These are phyloP conservation scores for Hydropsyche betteni DNA, from an alignment of 2,888 invertebrate genomes.

Conservation along the genomic window DNA sequence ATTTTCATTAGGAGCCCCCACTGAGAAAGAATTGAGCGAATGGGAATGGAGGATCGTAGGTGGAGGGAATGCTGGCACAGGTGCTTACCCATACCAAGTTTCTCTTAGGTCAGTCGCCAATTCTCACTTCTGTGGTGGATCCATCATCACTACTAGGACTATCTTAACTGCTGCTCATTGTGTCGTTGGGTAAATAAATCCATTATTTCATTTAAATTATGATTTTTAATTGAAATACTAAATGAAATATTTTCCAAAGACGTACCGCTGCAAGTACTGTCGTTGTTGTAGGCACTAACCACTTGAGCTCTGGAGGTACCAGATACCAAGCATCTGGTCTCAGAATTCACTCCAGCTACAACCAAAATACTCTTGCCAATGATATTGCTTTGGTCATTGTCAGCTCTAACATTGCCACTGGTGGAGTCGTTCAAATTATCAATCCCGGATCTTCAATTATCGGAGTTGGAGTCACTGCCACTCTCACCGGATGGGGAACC, in stretches of 20 bases:
- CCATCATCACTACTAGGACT: constrained; percentile 60
- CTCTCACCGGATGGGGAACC: constrained; percentile 65
- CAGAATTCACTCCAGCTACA: constrained; percentile 60
- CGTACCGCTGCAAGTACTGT: background rate
- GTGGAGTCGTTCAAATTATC: constrained; percentile 58
- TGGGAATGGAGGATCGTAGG: constrained; percentile 51
- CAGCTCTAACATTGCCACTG: constrained; percentile 60
- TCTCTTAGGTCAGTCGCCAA: constrained; percentile 51
- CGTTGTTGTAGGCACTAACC: constrained; percentile 50
- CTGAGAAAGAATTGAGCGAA: background rate
- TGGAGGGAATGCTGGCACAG: constrained; percentile 52
- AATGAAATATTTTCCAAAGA: background rate
- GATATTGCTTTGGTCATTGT: constrained; percentile 58
- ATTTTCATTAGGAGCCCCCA: constrained; percentile 12
- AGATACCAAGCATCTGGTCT: constrained; percentile 58
- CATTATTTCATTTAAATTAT: background rate
- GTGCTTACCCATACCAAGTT: constrained; percentile 54
- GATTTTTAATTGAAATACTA: background rate
- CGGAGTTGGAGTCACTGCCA: constrained; percentile 56
- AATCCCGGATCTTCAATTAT: constrained; percentile 57
- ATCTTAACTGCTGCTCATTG: constrained; percentile 65
- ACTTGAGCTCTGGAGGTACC: constrained; percentile 52
- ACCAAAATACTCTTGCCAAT: constrained; percentile 55
- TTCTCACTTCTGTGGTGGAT: constrained; percentile 59
- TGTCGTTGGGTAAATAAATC: constrained; percentile 56